Conservation (phyloP, 2,888 invertebrate genomes). For the Eudasyphora cyanicolor region DNA sequence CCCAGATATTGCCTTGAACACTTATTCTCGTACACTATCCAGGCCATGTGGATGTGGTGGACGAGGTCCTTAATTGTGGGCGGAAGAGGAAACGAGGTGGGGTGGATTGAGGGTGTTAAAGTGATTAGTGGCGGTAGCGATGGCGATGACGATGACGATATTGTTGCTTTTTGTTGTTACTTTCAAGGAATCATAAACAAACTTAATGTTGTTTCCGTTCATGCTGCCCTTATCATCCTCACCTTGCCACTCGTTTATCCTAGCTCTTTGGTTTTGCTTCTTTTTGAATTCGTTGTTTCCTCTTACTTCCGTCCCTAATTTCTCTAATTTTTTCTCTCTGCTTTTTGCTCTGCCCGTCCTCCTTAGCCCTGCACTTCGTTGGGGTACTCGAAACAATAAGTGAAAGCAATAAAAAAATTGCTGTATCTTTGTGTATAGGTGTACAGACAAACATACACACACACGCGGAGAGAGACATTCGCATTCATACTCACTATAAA, state of each 20-base stretch:
- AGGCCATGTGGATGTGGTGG: background rate
- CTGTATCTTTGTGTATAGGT: background rate
- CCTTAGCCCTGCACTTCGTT: background rate
- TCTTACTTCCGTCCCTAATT: constrained; percentile 8
- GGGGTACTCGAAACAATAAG: constrained; percentile 38
- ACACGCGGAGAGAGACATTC: background rate
- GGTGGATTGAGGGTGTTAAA: background rate
- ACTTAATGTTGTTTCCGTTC: constrained; percentile 28
- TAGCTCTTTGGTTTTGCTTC: background rate
- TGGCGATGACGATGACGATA: no score
- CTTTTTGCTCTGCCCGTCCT: background rate
- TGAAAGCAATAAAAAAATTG: constrained; percentile 43
- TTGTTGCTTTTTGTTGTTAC: constrained; percentile 9
- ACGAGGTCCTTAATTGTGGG: background rate
- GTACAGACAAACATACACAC: background rate
- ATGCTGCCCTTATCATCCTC: background rate
- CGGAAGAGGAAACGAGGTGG: background rate
- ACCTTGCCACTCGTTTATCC: background rate
- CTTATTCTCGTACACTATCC: background rate
- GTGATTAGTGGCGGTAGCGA: no score
- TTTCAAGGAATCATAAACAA: constrained; percentile 7
- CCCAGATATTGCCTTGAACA: background rate
- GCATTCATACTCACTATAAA: background rate
- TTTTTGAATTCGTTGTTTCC: background rate
- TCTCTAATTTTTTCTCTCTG: background rate